These are phyloP conservation scores for Sinocyclocheilus grahami DNA, from an alignment of 2,113 vertebrate species.

Conservation along the genomic window DNA sequence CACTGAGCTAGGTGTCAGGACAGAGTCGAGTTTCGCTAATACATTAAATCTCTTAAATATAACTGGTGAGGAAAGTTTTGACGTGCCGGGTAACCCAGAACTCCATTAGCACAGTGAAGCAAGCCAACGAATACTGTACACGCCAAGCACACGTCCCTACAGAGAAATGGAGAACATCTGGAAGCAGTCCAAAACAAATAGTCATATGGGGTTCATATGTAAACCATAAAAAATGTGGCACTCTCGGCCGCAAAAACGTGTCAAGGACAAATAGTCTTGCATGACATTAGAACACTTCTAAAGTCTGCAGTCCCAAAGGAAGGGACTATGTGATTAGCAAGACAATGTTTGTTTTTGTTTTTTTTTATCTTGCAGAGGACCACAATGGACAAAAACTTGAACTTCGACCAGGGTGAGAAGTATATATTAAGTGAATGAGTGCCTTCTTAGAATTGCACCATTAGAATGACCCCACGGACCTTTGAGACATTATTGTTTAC, in stretches of 20 bases:
- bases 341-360: conserved; percentile 23
- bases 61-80: conserved; percentile 39
- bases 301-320: conserved; percentile 20
- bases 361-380: conserved; percentile 13
- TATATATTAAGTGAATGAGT: conserved; percentile 27
- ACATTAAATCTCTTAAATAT: conserved; percentile 32
- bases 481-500: conserved; percentile 31
- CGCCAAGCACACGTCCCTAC: background rate
- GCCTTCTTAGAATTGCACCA: conserved; percentile 26
- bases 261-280: conserved; percentile 47
- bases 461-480: conserved; percentile 12
- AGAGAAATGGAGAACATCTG: conserved; percentile 37
- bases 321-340: conserved; percentile 45
- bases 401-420: conserved; percentile 25
- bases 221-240: conserved; percentile 29
- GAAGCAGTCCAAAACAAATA: conserved; percentile 44
- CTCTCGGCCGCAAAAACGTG: conserved; percentile 16
- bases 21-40: conserved; percentile 50
- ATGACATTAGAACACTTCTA: conserved; percentile 27
- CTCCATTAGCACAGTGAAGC: conserved; percentile 29
- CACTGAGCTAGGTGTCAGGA: conserved; percentile 37
- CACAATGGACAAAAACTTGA: conserved; percentile 48
- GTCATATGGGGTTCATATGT: conserved; percentile 19
- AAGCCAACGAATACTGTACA: conserved; percentile 19
- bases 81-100: conserved; percentile 26